Conservation (phyloP, 2,797 vertebrate genomes). For the Natrix natrix region DNA sequence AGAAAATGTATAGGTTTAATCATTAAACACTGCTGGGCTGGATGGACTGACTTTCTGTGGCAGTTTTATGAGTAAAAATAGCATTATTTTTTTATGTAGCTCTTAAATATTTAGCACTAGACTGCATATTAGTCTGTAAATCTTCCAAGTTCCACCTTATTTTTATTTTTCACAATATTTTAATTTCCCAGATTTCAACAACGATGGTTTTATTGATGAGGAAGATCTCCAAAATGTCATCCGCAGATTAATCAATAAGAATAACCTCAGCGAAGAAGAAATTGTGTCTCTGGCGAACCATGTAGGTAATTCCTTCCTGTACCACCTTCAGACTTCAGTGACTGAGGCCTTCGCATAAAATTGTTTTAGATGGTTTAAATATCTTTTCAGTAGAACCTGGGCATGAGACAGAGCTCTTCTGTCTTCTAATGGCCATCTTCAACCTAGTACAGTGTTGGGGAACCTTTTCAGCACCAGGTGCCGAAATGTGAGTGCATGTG, state of each 20-base stretch:
- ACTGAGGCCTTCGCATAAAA: background rate
- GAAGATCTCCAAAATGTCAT: constrained; percentile 59
- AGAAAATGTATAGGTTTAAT: background rate
- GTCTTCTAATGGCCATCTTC: background rate
- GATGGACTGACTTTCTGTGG: background rate
- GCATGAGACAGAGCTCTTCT: background rate
- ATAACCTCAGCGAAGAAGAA: constrained; percentile 39
- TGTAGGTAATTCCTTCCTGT: constrained; percentile 33
- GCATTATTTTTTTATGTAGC: background rate
- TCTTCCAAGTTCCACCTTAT: background rate
- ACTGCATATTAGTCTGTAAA: background rate
- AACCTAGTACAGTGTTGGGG: background rate
- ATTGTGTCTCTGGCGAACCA: constrained; percentile 43
- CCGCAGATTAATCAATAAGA: constrained; percentile 40
- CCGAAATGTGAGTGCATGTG: too few species aligned
- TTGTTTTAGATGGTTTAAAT: background rate
- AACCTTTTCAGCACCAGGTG: too few species aligned
- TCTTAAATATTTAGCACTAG: background rate
- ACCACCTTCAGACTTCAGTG: background rate
- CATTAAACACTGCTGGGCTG: background rate
- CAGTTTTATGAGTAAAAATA: background rate
- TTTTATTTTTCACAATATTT: background rate
- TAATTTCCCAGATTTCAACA: constrained; percentile 59
- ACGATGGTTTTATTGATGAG: constrained; percentile 60
- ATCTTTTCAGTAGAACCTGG: background rate